phyloP scores from a whole-genome alignment of 2,113 vertebrate species.

The Anas platyrhynchos region DNA sequence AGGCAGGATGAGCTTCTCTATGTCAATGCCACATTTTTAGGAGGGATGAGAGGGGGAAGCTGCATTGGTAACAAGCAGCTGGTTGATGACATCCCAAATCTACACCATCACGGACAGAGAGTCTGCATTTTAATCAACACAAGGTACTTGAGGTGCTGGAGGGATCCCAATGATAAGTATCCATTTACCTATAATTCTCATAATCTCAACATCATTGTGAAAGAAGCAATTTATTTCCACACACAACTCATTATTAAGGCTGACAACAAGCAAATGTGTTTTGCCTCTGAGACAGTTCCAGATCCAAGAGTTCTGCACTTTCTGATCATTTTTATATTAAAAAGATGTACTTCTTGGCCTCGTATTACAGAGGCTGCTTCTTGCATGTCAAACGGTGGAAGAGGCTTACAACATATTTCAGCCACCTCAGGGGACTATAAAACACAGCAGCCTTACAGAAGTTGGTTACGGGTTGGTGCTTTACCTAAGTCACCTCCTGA shows the following conservation, averaged over 20 bases:
- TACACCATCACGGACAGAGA: background rate
- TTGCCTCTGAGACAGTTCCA: background rate
- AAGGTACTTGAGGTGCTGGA: background rate
- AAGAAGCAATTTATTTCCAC: background rate
- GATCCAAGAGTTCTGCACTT: background rate
- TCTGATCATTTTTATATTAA: background rate
- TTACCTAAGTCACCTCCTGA: background rate
- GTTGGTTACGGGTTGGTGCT: background rate
- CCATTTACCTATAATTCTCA: background rate
- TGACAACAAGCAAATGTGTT: background rate
- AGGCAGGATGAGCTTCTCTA: background rate
- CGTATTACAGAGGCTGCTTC: background rate
- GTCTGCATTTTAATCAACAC: background rate
- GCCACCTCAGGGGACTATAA: background rate
- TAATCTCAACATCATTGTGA: background rate
- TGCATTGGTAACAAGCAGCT: background rate
- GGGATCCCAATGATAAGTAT: background rate
- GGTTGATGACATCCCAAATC: background rate
- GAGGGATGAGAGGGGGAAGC: no score
- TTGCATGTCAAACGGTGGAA: background rate
- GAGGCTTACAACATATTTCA: background rate
- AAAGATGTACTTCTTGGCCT: background rate
- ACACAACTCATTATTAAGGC: background rate
- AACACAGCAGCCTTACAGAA: background rate
- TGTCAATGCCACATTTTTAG: background rate